Percentiles rank a stretch among this genome's conserved stretches.
Conservation (phyloP, 1,140 invertebrate genomes). For the Nautilus pompilius region DNA sequence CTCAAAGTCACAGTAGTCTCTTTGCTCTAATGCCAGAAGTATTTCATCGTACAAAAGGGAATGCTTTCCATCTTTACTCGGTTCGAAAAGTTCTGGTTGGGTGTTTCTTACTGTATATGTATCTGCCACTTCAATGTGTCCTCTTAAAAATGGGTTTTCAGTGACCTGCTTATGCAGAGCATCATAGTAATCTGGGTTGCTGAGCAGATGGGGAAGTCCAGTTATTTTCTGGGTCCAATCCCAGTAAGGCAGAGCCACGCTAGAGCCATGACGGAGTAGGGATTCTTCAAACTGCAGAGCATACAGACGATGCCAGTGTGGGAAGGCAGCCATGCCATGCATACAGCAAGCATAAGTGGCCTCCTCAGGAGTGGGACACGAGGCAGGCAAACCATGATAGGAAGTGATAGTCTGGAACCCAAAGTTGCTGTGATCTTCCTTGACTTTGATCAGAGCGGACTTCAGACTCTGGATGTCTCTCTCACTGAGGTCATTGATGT, state of each 20-base stretch:
- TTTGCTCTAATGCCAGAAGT: background rate
- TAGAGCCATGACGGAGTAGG: background rate
- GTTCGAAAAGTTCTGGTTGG: background rate
- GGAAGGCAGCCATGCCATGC: conserved; percentile 1
- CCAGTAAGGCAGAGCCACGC: background rate
- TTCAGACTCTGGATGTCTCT: conserved; percentile 12
- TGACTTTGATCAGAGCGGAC: conserved; percentile 9
- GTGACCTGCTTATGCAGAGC: conserved; percentile 3
- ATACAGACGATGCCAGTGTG: conserved; percentile 1
- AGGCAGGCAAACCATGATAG: conserved; percentile 19
- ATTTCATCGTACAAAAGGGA: conserved; percentile 14
- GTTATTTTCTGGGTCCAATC: conserved; percentile 2
- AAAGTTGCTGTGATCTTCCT: conserved; percentile 15
- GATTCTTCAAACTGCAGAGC: conserved; percentile 1
- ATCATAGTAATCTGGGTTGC: conserved; percentile 10
- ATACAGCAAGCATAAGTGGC: background rate
- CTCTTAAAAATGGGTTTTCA: conserved; percentile 17
- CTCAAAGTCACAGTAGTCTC: conserved; percentile 14
- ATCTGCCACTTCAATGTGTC: conserved; percentile 8
- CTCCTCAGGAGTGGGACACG: conserved; percentile 15
- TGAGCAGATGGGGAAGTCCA: conserved; percentile 9
- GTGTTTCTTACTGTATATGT: conserved; percentile 8
- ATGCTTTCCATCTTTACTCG: conserved; percentile 7
- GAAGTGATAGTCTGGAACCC: conserved; percentile 21
- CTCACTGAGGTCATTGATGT: conserved; percentile 10